Evolutionary conservation across 2,797 vertebrate genomes (phyloP).

Genomic region (Gallinago nigripennis): DNA sequence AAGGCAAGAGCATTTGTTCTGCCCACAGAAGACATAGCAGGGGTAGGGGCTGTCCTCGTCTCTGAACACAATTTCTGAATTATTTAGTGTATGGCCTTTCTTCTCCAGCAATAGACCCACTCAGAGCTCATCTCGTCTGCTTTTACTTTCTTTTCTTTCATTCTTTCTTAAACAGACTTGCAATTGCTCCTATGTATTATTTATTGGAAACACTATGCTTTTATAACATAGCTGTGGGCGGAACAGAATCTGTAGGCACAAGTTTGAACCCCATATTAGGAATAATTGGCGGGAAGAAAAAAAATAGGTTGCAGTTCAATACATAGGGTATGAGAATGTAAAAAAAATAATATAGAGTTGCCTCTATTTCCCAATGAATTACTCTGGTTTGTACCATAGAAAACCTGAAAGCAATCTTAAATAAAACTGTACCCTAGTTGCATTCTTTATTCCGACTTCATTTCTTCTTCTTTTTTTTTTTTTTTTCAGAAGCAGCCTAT

Average conservation of each 20-base stretch:
- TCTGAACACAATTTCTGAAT: neutral
- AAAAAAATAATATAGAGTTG: neutral
- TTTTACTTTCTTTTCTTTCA: constrained; percentile 12
- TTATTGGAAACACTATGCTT: neutral
- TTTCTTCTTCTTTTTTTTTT: neutral
- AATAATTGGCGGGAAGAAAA: neutral
- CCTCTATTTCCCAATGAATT: neutral
- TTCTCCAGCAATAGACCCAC: neutral
- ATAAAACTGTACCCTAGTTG: neutral
- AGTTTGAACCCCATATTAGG: neutral
- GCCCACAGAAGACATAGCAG: neutral
- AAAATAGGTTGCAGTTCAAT: neutral
- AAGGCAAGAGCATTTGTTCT: neutral
- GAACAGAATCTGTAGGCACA: neutral
- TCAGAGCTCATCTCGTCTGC: neutral
- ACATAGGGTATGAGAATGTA: neutral
- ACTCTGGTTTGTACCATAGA: neutral
- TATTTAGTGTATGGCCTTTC: neutral
- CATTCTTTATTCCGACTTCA: neutral
- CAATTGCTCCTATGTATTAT: constrained; percentile 22
- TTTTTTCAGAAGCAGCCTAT: neutral
- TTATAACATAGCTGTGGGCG: neutral
- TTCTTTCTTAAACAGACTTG: neutral
- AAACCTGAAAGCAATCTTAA: neutral
- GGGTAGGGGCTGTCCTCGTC: neutral